phyloP scores from a whole-genome alignment of 2,888 invertebrate species.

The Xanthia togata region DNA sequence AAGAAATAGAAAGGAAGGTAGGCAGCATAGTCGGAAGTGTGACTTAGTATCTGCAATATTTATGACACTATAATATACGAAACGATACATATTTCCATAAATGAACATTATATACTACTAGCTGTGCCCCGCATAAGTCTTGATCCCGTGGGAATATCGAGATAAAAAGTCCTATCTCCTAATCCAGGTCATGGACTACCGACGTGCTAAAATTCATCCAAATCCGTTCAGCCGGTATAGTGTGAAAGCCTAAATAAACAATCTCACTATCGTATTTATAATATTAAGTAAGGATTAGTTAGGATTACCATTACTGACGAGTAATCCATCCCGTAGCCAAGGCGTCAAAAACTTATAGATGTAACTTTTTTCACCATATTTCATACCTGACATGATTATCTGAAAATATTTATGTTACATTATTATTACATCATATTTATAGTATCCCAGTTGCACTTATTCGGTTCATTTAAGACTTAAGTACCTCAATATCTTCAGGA shows the following conservation, averaged over 20 bases:
- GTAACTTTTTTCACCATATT: slow-evolving; percentile 87
- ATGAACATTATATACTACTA: neutral
- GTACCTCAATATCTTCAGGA: slow-evolving; percentile 61
- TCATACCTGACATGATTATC: slow-evolving; percentile 86
- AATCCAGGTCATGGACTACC: no score
- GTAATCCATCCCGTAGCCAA: slow-evolving; percentile 89
- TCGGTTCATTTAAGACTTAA: neutral
- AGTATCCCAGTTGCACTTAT: slow-evolving; percentile 1
- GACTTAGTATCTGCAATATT: neutral
- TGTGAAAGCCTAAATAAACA: no score
- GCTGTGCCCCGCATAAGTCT: no score
- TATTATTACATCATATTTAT: neutral
- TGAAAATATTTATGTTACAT: slow-evolving; percentile 66
- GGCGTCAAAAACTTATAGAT: slow-evolving; percentile 86
- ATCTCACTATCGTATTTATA: no score
- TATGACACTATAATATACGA: neutral
- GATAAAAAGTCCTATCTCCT: no score
- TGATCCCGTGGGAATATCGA: no score
- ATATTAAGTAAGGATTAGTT: no score
- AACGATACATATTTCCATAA: neutral
- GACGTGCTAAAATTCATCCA: no score
- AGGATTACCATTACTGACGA: slow-evolving; percentile 82
- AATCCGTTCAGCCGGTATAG: no score
- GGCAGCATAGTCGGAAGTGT: neutral
- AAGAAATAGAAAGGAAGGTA: neutral